phyloP scores from a whole-genome alignment of 53 echinoderm and acorn worm genomes.

The Luidia sarsii region DNA sequence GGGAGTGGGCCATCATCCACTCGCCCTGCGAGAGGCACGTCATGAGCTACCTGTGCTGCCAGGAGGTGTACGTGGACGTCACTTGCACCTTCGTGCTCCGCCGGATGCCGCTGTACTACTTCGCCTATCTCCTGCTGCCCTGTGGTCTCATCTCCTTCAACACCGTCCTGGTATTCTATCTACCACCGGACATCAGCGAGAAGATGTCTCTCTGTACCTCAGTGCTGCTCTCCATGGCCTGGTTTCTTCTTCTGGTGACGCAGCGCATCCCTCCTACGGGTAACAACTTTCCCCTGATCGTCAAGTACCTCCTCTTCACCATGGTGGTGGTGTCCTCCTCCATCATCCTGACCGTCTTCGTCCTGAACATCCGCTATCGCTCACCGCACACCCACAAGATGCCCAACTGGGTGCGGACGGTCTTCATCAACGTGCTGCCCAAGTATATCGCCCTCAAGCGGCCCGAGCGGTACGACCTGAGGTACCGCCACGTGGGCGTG shows the following conservation, averaged over 20 bases:
- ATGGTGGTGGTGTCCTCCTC: slow-evolving; percentile 86
- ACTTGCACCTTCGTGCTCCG: slow-evolving; percentile 87
- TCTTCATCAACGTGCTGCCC: slow-evolving; percentile 82
- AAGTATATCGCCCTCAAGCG: slow-evolving; percentile 72
- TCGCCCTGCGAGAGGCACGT: slow-evolving; percentile 73
- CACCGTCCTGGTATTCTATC: slow-evolving; percentile 92
- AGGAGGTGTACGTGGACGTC: slow-evolving; percentile 83
- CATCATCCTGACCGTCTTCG: slow-evolving; percentile 78
- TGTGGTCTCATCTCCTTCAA: slow-evolving; percentile 93
- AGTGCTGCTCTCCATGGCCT: slow-evolving; percentile 89
- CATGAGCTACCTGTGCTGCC: slow-evolving; percentile 83
- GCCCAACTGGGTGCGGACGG: slow-evolving; percentile 75
- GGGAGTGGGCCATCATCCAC: slow-evolving; percentile 82
- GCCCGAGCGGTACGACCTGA: slow-evolving; percentile 58
- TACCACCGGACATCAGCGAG: slow-evolving; percentile 90
- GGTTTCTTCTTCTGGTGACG: slow-evolving; percentile 87
- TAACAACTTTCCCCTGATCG: slow-evolving; percentile 87
- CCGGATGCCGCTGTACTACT: slow-evolving; percentile 91
- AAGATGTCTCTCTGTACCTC: slow-evolving; percentile 96
- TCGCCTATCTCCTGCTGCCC: slow-evolving; percentile 86
- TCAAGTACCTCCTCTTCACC: slow-evolving; percentile 91
- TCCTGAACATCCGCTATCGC: slow-evolving; percentile 82
- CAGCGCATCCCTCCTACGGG: slow-evolving; percentile 93
- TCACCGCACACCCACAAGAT: slow-evolving; percentile 87
- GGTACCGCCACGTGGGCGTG: slow-evolving; percentile 81